Evolutionary conservation across 2,113 vertebrate species (phyloP).

Genomic region (Pelecanus crispus): DNA sequence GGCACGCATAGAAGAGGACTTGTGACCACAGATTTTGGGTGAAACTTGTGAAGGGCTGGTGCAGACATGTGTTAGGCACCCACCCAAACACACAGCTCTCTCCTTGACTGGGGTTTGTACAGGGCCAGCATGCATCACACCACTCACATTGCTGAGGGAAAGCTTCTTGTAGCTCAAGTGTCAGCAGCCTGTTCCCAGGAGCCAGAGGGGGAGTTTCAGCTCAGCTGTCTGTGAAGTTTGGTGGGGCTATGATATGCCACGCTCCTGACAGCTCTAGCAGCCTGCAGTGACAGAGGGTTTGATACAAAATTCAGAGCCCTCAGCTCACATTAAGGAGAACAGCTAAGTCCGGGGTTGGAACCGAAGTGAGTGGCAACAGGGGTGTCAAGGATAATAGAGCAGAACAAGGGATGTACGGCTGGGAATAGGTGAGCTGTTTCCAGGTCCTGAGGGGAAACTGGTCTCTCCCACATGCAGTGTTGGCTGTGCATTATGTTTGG

Average conservation of each 20-base stretch:
- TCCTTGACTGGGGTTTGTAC: neutral
- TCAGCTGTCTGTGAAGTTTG: slow-evolving; percentile 44
- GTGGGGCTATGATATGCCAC: neutral
- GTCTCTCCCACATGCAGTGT: neutral
- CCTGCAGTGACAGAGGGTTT: slow-evolving; percentile 38
- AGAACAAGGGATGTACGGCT: neutral
- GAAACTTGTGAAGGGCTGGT: neutral
- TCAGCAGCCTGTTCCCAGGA: slow-evolving; percentile 4
- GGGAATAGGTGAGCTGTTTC: slow-evolving; percentile 16
- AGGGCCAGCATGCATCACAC: neutral
- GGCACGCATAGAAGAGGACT: accelerated
- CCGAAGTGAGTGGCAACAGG: neutral
- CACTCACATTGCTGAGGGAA: accelerated
- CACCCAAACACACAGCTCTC: neutral
- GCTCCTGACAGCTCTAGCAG: slow-evolving; percentile 47
- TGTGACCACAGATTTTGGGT: neutral
- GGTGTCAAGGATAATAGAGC: slow-evolving; percentile 40
- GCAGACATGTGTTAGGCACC: neutral
- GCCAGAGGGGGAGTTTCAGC: neutral
- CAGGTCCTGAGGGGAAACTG: neutral
- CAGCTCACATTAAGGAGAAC: slow-evolving; percentile 47
- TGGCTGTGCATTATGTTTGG: neutral
- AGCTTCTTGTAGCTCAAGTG: neutral
- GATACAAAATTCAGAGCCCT: slow-evolving; percentile 50
- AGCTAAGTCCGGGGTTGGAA: neutral